Evolutionary conservation across 2,888 invertebrate genomes (phyloP), one percentile per base, ranked within the genome.

Genomic region (Ectobius pallidus): DNA sequence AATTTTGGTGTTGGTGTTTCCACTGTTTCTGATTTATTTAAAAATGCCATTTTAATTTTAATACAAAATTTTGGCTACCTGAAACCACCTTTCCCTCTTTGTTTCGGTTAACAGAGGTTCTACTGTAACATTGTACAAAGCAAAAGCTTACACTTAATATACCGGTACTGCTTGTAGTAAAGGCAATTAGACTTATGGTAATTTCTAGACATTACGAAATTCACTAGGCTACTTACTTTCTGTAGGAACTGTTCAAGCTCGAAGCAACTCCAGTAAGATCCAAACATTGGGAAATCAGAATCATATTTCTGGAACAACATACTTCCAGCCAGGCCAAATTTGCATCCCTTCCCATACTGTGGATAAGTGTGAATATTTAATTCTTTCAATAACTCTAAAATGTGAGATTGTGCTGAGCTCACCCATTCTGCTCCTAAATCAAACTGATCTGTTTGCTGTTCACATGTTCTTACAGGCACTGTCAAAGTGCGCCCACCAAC

Each of bases 201-300:
- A n/a, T n/a, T n/a, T n/a, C n/a, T n/a, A n/a, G n/a, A n/a, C n/a
- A n/a, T n/a, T n/a, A n/a, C n/a, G n/a, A n/a, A n/a, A n/a, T n/a
- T n/a, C n/a, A n/a, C n/a, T n/a, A n/a, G n/a, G n/a, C n/a, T 14
- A 58, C 58, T 27, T 70, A 70, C 70, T 39, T 70, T 70, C 7
- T 1, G 7, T 3, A 70, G 20, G 14, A 70, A 70, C 32, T 61
- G 20, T 4, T 42, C 6, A n/a, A 70, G 18, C 61, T 70, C 70
- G 22, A 42, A 70, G 25, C 30, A 32, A 27, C 25, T 27, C 25
- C 44, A 70, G 20, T 16, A 42, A 25, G 61, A 34, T 25, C 61
- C 44, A 30, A 70, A 58, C 2, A n/a, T 20, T 7, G 61, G 61
- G 27, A 70, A 70, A 27, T n/a, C 2, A 16, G 27, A 25, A 22